Conservation (phyloP, 1,140 invertebrate species). For the Drosophila nigromelanica region DNA sequence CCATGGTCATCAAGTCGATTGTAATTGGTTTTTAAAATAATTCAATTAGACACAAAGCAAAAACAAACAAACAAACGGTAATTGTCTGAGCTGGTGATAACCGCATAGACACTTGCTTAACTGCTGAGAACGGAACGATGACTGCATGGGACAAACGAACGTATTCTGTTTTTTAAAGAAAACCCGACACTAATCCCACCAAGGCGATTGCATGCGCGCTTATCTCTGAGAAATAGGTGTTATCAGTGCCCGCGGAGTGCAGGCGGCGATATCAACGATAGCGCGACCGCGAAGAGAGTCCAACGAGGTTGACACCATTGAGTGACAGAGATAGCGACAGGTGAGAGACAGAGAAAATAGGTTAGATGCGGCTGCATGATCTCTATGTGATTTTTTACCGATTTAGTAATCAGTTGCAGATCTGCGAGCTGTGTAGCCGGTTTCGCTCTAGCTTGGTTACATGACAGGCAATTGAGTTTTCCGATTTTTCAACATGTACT, state of each 20-base stretch:
- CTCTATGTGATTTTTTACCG: background rate
- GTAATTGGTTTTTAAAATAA: conserved; percentile 7
- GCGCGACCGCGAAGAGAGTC: background rate
- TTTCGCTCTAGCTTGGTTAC: background rate
- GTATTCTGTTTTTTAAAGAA: conserved; percentile 74
- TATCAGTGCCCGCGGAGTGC: conserved; percentile 52
- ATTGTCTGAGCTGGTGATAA: conserved; percentile 39
- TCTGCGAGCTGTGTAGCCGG: conserved; percentile 7
- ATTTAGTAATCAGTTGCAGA: conserved; percentile 17
- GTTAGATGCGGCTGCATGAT: background rate
- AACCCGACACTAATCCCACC: conserved; percentile 64
- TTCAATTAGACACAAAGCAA: conserved; percentile 20
- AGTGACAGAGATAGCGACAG: conserved; percentile 6
- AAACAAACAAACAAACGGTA: conserved; percentile 66
- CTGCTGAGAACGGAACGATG: conserved; percentile 59
- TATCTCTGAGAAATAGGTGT: conserved; percentile 69
- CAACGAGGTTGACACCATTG: conserved; percentile 12
- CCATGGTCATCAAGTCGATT: conserved; percentile 44
- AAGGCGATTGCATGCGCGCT: conserved; percentile 46
- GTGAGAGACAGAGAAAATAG: background rate
- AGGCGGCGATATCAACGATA: conserved; percentile 49
- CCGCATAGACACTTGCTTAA: conserved; percentile 52
- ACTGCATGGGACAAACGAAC: conserved; percentile 49
- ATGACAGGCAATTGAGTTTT: background rate
- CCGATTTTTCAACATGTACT: background rate